These are phyloP conservation scores for Epizoanthus ramosus DNA, from an alignment of 92 coral and sea anemone species.

Conservation along the genomic window DNA sequence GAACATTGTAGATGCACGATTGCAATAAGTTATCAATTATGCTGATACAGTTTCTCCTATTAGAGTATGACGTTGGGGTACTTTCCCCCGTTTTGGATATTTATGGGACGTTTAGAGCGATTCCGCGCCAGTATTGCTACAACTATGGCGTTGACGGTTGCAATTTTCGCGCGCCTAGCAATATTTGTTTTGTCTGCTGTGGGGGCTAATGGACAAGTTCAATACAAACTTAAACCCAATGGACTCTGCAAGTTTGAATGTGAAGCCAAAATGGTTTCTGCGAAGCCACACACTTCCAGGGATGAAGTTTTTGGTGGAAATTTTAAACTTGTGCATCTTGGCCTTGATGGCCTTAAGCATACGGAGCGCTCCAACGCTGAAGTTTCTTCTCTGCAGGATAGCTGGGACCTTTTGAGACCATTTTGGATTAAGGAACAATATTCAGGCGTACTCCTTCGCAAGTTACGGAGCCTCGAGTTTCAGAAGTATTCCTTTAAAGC, in stretches of 20 bases:
- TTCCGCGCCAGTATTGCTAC: too few relatives aligned
- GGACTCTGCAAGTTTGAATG: neutral
- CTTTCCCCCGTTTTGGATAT: too few relatives aligned
- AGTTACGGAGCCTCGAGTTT: neutral
- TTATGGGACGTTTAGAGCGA: too few relatives aligned
- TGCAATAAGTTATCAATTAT: too few relatives aligned
- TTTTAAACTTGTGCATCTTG: neutral
- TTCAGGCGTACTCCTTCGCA: neutral
- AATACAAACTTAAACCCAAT: neutral
- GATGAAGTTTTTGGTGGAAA: neutral
- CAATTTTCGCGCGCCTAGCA: neutral
- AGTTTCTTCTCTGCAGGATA: neutral
- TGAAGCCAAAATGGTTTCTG: neutral
- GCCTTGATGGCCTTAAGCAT: neutral
- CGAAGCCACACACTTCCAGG: neutral
- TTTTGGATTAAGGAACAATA: neutral
- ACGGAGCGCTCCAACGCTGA: neutral
- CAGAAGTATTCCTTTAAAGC: neutral
- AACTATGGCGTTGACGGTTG: neutral
- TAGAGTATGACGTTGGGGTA: too few relatives aligned
- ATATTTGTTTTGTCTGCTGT: neutral
- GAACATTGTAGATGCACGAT: too few relatives aligned
- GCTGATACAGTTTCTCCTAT: too few relatives aligned
- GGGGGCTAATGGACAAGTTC: neutral
- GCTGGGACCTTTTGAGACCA: neutral